Conservation (phyloP, 2,113 vertebrate species). For the Mustelus asterias region DNA sequence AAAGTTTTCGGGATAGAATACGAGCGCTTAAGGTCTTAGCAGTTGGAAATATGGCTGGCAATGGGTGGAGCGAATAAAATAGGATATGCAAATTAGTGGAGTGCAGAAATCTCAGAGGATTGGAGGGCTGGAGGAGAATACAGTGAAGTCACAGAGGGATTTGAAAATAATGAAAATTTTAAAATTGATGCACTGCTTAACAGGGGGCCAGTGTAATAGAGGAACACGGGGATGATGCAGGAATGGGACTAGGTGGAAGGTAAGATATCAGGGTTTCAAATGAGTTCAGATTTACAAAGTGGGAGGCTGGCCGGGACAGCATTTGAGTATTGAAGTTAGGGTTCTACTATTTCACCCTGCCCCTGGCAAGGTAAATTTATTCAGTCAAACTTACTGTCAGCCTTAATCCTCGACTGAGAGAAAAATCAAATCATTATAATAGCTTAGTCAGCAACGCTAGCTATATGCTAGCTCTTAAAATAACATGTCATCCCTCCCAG, state of each 20-base stretch:
- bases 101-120: neutral
- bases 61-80: neutral
- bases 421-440: too few relatives aligned
- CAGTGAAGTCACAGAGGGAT: neutral
- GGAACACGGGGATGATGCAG: neutral
- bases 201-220: too few relatives aligned
- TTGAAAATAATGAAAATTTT: neutral
- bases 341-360: too few relatives aligned
- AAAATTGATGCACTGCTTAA: neutral
- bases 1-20: neutral
- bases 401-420: too few relatives aligned
- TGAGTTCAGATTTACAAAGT: neutral
- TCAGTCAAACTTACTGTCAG: too few relatives aligned
- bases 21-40: neutral
- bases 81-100: neutral
- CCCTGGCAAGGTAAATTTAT: too few relatives aligned
- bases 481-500: too few relatives aligned
- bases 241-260: neutral
- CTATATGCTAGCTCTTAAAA: too few relatives aligned
- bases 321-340: neutral
- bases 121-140: neutral
- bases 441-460: too few relatives aligned
- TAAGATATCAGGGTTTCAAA: neutral
- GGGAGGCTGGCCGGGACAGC: neutral
- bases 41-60: neutral